A percentile compares a stretch with the other conserved stretches of the same genome.
Conservation (phyloP, 2,113 vertebrate genomes). For the Mobula hypostoma region DNA sequence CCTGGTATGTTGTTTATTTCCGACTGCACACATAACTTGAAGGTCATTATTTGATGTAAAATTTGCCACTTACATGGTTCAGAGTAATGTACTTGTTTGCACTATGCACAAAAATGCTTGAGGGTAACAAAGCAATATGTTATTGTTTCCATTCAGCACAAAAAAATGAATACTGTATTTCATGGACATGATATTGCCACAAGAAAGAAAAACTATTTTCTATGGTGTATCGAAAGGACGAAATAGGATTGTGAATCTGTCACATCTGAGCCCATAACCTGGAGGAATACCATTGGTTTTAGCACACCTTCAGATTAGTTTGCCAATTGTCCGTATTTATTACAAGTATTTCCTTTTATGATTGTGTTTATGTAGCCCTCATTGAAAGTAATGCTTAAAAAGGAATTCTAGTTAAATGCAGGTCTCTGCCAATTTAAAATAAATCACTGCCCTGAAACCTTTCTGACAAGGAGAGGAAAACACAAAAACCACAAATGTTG, state of each 20-base stretch:
- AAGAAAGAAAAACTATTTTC: background rate
- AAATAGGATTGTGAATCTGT: background rate
- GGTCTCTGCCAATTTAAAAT: background rate
- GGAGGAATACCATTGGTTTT: background rate
- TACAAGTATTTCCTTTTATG: background rate
- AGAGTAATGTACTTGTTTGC: background rate
- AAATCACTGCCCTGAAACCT: background rate
- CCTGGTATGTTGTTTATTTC: background rate
- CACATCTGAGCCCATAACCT: background rate
- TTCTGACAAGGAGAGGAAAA: background rate
- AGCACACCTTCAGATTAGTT: background rate
- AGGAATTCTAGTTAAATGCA: background rate
- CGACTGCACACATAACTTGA: background rate
- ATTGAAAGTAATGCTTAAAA: no score
- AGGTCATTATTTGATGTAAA: background rate
- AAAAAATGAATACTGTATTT: background rate
- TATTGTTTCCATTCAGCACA: background rate
- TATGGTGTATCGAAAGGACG: background rate
- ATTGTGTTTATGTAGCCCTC: background rate
- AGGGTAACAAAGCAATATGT: background rate
- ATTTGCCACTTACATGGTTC: background rate
- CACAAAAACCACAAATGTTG: no score
- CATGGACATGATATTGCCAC: background rate
- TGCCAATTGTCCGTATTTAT: background rate
- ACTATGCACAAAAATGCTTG: background rate